Percentiles rank a stretch among this genome's conserved stretches.
Conservation (phyloP, 2,888 invertebrate species). For the Eilema caniola region DNA sequence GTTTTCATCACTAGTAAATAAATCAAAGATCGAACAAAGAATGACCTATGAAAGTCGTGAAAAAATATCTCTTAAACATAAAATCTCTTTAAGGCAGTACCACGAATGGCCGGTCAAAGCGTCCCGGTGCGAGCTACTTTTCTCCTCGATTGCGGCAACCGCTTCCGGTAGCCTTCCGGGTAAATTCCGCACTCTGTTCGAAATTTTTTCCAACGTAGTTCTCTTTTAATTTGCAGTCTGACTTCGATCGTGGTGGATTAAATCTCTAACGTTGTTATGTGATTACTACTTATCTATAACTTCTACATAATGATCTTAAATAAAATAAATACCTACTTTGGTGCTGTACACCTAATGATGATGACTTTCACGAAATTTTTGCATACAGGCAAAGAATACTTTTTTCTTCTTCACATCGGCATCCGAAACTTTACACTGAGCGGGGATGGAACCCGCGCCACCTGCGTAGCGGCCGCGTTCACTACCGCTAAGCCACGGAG, state of each 20-base stretch:
- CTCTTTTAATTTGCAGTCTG: slow-evolving; percentile 58
- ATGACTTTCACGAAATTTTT: neutral
- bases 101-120: slow-evolving; percentile 76
- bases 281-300: slow-evolving; percentile 16
- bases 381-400: no score
- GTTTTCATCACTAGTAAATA: no score
- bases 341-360: neutral
- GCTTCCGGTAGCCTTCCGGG: slow-evolving; percentile 69
- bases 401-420: no score
- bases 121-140: slow-evolving; percentile 69
- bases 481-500: no score
- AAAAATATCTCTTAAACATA: slow-evolving; percentile 54
- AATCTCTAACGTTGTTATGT: slow-evolving; percentile 35
- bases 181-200: slow-evolving; percentile 64
- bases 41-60: slow-evolving; percentile 32
- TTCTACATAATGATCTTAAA: slow-evolving; percentile 18
- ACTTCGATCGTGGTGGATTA: slow-evolving; percentile 48
- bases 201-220: slow-evolving; percentile 58
- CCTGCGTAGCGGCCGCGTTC: no score
- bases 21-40: neutral
- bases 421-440: no score
- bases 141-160: slow-evolving; percentile 73
- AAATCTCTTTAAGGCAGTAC: slow-evolving; percentile 53
- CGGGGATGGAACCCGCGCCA: no score
- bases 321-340: no score